Conservation (phyloP, 2,113 vertebrate species). For the Plotosus lineatus region DNA sequence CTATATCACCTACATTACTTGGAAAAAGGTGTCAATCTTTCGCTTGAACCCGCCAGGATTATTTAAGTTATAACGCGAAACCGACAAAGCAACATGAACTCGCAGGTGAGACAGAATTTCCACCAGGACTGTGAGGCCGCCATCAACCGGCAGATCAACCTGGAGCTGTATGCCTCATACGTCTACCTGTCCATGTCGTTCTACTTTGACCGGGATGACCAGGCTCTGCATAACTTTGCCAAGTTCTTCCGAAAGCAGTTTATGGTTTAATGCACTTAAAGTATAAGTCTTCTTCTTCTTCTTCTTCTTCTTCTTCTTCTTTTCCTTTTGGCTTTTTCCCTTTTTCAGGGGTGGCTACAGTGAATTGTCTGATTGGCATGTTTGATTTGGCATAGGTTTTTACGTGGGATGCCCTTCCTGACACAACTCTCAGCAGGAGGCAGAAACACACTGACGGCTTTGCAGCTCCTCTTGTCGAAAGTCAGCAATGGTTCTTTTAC, state of each 20-base stretch:
- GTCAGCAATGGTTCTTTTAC: no score
- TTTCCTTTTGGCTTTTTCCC: no score
- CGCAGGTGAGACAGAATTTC: slow-evolving; percentile 83
- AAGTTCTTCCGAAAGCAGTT: slow-evolving; percentile 81
- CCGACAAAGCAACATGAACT: slow-evolving; percentile 62
- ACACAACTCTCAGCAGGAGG: no score
- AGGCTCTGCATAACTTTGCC: slow-evolving; percentile 81
- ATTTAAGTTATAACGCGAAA: not conserved
- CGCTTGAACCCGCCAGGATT: not conserved
- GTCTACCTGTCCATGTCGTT: slow-evolving; percentile 83
- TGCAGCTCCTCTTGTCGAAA: no score
- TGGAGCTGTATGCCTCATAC: slow-evolving; percentile 82
- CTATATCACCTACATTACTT: slow-evolving; percentile 41
- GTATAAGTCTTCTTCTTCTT: no score
- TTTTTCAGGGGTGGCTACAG: no score
- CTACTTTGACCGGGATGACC: slow-evolving; percentile 85
- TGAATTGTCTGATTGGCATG: no score
- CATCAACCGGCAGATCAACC: slow-evolving; percentile 83
- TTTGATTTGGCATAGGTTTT: no score
- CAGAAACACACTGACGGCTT: no score
- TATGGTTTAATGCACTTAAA: no score
- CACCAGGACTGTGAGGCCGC: slow-evolving; percentile 79
- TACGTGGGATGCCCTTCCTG: no score
- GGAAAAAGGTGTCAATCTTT: not conserved
- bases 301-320: no score